A percentile compares a stretch with the other conserved stretches of the same genome.
These are phyloP conservation scores for Lagodon rhomboides DNA, from an alignment of 2,797 vertebrate species.

Conservation along the genomic window DNA sequence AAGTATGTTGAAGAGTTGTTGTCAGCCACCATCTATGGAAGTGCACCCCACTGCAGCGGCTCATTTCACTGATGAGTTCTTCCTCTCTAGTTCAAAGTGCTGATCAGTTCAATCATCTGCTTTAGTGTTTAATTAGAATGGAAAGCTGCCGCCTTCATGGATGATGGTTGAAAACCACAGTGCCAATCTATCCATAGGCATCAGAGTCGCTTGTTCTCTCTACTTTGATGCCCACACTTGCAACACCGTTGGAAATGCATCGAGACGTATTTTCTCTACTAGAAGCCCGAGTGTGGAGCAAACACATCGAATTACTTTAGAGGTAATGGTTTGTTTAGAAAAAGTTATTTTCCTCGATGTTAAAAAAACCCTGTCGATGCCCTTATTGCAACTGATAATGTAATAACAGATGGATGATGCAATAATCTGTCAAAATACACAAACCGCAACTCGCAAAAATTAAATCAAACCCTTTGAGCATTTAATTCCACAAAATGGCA, in stretches of 20 bases:
- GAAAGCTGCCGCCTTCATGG: slow-evolving; percentile 9
- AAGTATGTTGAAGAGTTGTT: background rate
- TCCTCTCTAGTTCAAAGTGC: background rate
- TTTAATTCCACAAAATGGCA: background rate
- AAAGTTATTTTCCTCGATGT: slow-evolving; percentile 15
- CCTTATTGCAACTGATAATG: slow-evolving; percentile 47
- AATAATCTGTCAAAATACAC: background rate
- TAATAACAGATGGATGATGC: background rate
- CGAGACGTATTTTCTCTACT: background rate
- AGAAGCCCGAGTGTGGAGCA: background rate
- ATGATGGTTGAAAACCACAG: slow-evolving; percentile 15
- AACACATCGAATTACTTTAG: slow-evolving; percentile 13
- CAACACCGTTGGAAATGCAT: slow-evolving; percentile 9
- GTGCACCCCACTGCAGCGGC: background rate
- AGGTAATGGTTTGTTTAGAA: slow-evolving; percentile 3
- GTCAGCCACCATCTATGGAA: background rate
- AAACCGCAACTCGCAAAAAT: background rate
- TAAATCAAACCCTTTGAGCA: background rate
- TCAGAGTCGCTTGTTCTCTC: slow-evolving; percentile 2
- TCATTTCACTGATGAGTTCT: background rate
- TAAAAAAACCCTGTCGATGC: background rate
- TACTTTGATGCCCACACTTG: slow-evolving; percentile 12
- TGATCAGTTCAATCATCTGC: background rate
- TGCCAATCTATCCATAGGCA: slow-evolving; percentile 34
- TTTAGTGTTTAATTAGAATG: background rate